A percentile compares a stretch with the other conserved stretches of the same genome.
phyloP scores from a whole-genome alignment of 1,140 invertebrate species.

The Lepidurus packardi region DNA sequence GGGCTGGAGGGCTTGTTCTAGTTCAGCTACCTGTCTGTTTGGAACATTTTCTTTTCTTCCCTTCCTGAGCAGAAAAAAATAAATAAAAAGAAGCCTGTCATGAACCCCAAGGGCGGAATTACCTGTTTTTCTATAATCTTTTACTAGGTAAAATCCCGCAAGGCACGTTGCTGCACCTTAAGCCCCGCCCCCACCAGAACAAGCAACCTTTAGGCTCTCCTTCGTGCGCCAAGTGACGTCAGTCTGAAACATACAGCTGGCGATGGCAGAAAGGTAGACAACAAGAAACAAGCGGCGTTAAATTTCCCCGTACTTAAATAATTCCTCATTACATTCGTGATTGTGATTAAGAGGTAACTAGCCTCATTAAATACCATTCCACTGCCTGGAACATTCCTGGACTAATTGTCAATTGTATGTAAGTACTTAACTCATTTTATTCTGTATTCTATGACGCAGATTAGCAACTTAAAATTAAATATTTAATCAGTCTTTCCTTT shows the following conservation, averaged over 20 bases:
- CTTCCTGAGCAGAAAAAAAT: background rate
- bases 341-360: background rate
- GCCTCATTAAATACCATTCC: too few species aligned
- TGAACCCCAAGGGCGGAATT: background rate
- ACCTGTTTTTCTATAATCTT: background rate
- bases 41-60: conserved; percentile 3
- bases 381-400: too few species aligned
- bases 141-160: background rate
- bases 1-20: background rate
- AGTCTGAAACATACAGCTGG: conserved; percentile 8
- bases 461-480: too few species aligned
- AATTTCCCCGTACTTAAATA: background rate
- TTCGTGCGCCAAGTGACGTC: background rate
- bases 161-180: background rate
- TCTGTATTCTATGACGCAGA: too few species aligned
- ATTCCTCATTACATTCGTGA: background rate
- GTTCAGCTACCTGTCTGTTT: background rate
- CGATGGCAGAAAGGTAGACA: background rate
- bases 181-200: background rate
- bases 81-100: conserved; percentile 9
- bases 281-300: background rate
- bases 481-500: too few species aligned
- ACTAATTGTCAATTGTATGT: too few species aligned
- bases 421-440: too few species aligned
- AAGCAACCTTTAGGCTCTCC: background rate